A percentile compares a stretch with the other conserved stretches of the same genome.
Evolutionary conservation across 30 jellyfish, hydroid and myxozoan genomes (phyloP).

Genomic region (Nemopilema nomurai): DNA sequence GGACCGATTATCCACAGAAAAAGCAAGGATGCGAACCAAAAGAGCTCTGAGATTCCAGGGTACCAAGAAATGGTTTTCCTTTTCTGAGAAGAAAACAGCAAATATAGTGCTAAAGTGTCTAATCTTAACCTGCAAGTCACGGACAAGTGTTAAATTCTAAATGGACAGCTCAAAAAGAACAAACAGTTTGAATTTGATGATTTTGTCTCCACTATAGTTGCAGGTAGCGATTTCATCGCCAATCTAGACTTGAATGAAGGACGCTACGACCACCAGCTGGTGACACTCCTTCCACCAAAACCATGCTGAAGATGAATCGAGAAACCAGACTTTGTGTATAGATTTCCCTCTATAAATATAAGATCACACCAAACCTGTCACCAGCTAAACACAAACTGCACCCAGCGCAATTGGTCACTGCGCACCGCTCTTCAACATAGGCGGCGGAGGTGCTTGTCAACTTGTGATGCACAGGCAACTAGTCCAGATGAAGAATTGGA

Average conservation of each 20-base stretch:
- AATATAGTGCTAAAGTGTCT: too few relatives aligned
- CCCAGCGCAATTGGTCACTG: too few relatives aligned
- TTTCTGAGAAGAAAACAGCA: too few relatives aligned
- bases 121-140: too few relatives aligned
- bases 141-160: neutral
- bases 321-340: neutral
- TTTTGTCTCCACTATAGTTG: neutral
- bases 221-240: slow-evolving; percentile 2
- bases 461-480: too few relatives aligned
- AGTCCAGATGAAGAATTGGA: too few relatives aligned
- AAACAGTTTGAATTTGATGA: neutral
- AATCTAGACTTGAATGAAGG: slow-evolving; percentile 3
- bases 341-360: neutral
- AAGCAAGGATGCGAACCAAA: too few relatives aligned
- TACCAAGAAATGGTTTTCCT: too few relatives aligned
- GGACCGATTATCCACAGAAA: too few relatives aligned
- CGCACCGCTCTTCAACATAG: too few relatives aligned
- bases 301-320: neutral
- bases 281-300: neutral
- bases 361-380: neutral
- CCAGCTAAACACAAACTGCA: neutral
- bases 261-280: slow-evolving; percentile 17
- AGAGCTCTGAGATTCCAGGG: too few relatives aligned
- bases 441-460: too few relatives aligned
- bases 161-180: neutral